phyloP scores from a whole-genome alignment of 2,888 invertebrate genomes.

The Tenthredo scrophulariae region DNA sequence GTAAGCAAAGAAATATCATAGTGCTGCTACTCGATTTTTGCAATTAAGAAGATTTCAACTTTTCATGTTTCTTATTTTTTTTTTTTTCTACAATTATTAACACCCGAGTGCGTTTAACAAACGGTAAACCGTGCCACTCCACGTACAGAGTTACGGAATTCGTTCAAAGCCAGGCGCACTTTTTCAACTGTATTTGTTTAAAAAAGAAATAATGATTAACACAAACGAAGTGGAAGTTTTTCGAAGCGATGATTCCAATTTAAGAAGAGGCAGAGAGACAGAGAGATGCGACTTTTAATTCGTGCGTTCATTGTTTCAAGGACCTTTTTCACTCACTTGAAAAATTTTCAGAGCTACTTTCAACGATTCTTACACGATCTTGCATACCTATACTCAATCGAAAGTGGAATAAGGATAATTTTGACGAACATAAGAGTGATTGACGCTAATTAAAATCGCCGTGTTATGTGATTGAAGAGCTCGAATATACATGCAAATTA shows the following conservation, averaged over 20 bases:
- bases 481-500: neutral
- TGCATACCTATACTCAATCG: neutral
- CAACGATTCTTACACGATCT: neutral
- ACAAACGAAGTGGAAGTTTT: neutral
- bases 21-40: neutral
- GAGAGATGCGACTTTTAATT: neutral
- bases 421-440: neutral
- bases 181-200: neutral
- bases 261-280: neutral
- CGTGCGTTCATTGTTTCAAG: slow-evolving; percentile 4
- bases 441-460: neutral
- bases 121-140: neutral
- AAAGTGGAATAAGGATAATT: neutral
- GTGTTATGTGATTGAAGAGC: neutral
- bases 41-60: neutral
- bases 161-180: neutral
- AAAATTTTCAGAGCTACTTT: neutral
- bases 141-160: neutral
- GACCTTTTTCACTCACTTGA: neutral
- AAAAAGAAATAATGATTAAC: slow-evolving; percentile 7
- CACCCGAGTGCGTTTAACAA: neutral
- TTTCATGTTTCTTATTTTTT: neutral
- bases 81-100: neutral
- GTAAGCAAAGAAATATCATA: neutral
- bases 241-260: neutral